These are phyloP conservation scores for Macrotus californicus DNA, from an alignment of 2,113 vertebrate genomes.

Conservation along the genomic window DNA sequence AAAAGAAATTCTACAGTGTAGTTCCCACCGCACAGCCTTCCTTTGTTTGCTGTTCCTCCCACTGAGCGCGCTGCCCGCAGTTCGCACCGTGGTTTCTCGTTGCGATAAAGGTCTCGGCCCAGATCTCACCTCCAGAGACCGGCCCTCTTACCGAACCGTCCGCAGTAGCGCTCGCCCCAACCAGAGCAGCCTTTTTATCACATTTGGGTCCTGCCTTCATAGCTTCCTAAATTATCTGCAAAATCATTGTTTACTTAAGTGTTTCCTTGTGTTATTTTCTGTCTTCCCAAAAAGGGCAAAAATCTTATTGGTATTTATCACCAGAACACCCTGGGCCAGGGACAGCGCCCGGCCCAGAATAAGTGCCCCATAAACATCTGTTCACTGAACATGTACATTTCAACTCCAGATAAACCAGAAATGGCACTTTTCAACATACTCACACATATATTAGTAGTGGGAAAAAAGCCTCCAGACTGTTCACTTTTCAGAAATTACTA, in stretches of 20 bases:
- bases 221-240: not conserved
- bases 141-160: not conserved
- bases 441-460: not conserved
- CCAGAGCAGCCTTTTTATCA: not conserved
- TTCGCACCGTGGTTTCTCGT: not conserved
- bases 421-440: not conserved
- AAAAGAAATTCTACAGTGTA: too few relatives aligned
- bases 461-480: not conserved
- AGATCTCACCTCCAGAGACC: accelerated
- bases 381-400: not conserved
- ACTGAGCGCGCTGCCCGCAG: accelerated
- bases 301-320: not conserved
- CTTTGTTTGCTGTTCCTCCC: not conserved
- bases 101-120: not conserved
- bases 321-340: not conserved
- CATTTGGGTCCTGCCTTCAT: not conserved
- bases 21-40: too few relatives aligned
- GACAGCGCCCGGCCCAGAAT: not conserved
- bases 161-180: not conserved
- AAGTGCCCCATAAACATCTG: not conserved
- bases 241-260: not conserved
- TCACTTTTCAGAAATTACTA: not conserved
- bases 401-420: not conserved
- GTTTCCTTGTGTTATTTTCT: not conserved
- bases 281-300: not conserved